A percentile compares a stretch with the other conserved stretches of the same genome.
Evolutionary conservation across 2,113 vertebrate species (phyloP).

Genomic region (Leptobrachium leishanense): DNA sequence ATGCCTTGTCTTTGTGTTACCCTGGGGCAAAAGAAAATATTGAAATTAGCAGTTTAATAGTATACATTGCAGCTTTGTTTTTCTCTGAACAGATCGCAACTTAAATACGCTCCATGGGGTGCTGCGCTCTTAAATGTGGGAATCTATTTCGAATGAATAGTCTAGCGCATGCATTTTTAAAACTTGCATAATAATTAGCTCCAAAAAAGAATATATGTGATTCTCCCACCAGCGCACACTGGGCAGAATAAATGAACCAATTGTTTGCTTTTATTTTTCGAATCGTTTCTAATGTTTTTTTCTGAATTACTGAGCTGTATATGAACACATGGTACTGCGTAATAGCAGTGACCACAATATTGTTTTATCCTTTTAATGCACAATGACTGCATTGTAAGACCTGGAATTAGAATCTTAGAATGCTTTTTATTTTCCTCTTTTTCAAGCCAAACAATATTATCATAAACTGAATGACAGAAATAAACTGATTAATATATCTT

Average conservation of each 20-base stretch:
- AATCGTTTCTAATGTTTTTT: constrained; percentile 39
- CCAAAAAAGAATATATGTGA: constrained; percentile 41
- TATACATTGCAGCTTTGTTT: constrained; percentile 20
- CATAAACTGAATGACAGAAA: constrained; percentile 25
- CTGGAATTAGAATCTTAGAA: constrained; percentile 17
- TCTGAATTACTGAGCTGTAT: constrained; percentile 26
- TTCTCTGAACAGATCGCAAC: constrained; percentile 28
- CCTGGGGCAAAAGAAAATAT: constrained; percentile 5
- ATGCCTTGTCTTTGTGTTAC: not conserved
- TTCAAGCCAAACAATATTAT: constrained; percentile 18
- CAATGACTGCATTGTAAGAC: constrained; percentile 43
- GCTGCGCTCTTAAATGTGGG: constrained; percentile 40
- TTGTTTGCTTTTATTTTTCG: constrained; percentile 38
- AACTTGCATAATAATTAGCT: constrained; percentile 44
- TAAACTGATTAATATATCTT: constrained; percentile 21
- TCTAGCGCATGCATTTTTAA: constrained; percentile 37
- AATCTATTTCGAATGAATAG: constrained; percentile 44
- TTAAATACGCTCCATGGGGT: constrained; percentile 36
- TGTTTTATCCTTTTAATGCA: constrained; percentile 39
- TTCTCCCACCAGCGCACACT: constrained; percentile 45
- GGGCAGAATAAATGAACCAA: constrained; percentile 44
- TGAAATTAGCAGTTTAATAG: constrained; percentile 23
- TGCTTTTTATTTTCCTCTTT: constrained; percentile 12
- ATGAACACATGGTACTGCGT: constrained; percentile 34
- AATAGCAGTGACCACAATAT: constrained; percentile 27